Conservation (phyloP, 2,888 invertebrate genomes). For the Phyto melanocephala region DNA sequence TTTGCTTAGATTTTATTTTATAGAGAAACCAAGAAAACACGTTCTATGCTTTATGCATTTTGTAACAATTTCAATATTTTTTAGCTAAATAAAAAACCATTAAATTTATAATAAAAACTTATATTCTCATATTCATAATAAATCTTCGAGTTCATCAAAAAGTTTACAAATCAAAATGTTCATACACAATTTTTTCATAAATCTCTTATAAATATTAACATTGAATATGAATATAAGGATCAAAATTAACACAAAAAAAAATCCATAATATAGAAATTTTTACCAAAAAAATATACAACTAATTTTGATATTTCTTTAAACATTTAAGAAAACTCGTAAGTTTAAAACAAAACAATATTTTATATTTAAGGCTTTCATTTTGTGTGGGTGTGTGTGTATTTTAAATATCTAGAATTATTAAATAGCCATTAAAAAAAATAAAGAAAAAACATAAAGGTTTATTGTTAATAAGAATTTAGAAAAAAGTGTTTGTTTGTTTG, state of each 20-base stretch:
- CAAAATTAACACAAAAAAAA: no score
- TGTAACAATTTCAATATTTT: slow-evolving; percentile 28
- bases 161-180: no score
- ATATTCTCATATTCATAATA: neutral
- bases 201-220: no score
- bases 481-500: neutral
- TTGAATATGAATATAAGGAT: no score
- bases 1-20: no score
- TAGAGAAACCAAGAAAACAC: no score
- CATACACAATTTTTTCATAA: no score
- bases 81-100: neutral
- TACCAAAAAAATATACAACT: no score
- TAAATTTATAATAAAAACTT: neutral
- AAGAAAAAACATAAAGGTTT: slow-evolving; percentile 13
- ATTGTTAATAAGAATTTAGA: slow-evolving; percentile 5
- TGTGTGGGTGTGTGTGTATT: neutral
- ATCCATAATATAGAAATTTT: no score
- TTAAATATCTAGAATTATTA: slow-evolving; percentile 6
- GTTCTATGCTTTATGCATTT: no score
- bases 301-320: no score
- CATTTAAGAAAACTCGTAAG: neutral
- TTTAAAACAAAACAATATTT: slow-evolving; percentile 47
- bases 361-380: slow-evolving; percentile 46
- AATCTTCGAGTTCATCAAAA: no score
- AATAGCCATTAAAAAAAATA: neutral